Evolutionary conservation across 1,140 invertebrate species (phyloP).

Genomic region (Papilio dardanus): DNA sequence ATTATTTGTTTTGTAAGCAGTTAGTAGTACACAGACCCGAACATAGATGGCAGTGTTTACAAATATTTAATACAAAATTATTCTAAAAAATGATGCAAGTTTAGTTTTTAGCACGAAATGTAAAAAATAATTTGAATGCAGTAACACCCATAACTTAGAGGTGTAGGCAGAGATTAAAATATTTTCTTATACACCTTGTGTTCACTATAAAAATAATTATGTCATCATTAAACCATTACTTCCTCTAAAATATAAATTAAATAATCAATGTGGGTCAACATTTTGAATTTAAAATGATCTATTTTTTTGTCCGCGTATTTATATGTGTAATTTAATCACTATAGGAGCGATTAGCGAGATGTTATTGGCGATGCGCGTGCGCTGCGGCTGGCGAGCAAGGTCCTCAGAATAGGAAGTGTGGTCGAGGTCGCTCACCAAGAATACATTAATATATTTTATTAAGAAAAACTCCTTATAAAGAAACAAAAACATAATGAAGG

Average conservation of each 20-base stretch:
- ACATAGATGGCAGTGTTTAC: slow-evolving; percentile 46
- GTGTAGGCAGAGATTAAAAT: too few relatives aligned
- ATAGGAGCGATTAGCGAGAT: slow-evolving; percentile 40
- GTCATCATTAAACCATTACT: too few relatives aligned
- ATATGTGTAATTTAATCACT: slow-evolving; percentile 40
- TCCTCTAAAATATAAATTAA: too few relatives aligned
- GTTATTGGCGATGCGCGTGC: slow-evolving; percentile 52
- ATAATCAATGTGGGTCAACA: too few relatives aligned
- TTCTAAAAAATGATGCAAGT: too few relatives aligned
- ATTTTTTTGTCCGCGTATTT: slow-evolving; percentile 26
- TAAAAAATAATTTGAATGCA: too few relatives aligned
- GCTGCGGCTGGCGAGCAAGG: slow-evolving; percentile 50
- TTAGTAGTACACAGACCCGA: slow-evolving; percentile 16
- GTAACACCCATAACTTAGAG: too few relatives aligned
- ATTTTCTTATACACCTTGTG: too few relatives aligned
- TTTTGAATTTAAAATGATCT: too few relatives aligned
- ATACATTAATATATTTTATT: slow-evolving; percentile 45
- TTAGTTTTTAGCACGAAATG: too few relatives aligned
- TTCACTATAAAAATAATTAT: too few relatives aligned
- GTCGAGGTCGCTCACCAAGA: slow-evolving; percentile 49
- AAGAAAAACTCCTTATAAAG: slow-evolving; percentile 38
- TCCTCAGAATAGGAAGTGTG: slow-evolving; percentile 59
- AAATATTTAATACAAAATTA: too few relatives aligned
- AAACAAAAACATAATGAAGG: slow-evolving; percentile 30
- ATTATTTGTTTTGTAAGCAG: background rate